Conservation (phyloP, 2,797 vertebrate genomes). For the Gymnothorax reevesii region DNA sequence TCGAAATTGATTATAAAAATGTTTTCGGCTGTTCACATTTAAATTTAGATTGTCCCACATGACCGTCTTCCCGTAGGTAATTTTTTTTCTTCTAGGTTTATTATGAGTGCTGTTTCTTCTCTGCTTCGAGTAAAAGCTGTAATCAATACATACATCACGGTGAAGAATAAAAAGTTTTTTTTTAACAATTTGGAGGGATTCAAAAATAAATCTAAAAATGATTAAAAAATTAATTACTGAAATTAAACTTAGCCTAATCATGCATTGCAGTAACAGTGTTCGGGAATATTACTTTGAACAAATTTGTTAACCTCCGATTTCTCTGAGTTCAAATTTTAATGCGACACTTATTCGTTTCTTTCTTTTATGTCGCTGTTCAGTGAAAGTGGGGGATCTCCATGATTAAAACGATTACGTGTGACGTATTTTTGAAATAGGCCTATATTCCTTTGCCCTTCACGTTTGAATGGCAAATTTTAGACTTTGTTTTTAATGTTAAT, state of each 20-base stretch:
- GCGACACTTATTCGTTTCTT: neutral
- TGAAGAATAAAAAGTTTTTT: neutral
- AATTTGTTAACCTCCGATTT: neutral
- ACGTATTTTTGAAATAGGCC: neutral
- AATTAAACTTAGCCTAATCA: too few species aligned
- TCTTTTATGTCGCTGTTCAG: neutral
- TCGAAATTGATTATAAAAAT: too few species aligned
- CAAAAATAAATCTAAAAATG: neutral
- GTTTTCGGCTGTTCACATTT: neutral
- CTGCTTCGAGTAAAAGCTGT: neutral
- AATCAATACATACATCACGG: neutral
- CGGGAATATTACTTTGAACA: neutral
- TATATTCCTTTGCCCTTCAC: neutral
- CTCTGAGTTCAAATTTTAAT: neutral
- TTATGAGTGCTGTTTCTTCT: neutral
- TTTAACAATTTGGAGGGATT: neutral
- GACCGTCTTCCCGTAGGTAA: neutral
- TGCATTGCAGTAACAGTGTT: neutral
- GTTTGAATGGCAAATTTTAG: neutral
- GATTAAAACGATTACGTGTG: neutral
- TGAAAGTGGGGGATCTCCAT: neutral
- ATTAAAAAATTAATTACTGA: neutral
- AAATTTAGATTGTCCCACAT: neutral
- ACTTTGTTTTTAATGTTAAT: too few species aligned
- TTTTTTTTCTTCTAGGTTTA: neutral